Percentiles rank a stretch among this genome's conserved stretches.
phyloP scores from a whole-genome alignment of 1,140 invertebrate species.

The Aporrectodea caliginosa region DNA sequence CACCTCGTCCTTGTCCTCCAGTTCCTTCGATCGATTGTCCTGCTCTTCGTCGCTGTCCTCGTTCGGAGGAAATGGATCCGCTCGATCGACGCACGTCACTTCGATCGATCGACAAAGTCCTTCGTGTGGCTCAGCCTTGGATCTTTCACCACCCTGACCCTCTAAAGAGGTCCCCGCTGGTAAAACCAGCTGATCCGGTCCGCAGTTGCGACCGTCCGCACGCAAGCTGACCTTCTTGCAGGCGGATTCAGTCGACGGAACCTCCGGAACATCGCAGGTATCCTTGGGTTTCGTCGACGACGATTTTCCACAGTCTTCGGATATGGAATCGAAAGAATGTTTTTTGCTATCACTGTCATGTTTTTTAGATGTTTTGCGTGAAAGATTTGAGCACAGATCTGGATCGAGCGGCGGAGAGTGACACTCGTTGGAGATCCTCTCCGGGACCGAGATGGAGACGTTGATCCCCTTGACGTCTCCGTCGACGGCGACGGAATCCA shows the following conservation, averaged over 20 bases:
- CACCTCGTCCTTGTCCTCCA: neutral
- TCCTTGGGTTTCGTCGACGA: neutral
- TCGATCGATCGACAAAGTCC: neutral
- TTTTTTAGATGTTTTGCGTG: neutral
- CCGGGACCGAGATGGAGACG: neutral
- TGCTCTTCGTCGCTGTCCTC: neutral
- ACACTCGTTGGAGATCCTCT: neutral
- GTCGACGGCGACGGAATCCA: neutral
- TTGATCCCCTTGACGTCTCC: neutral
- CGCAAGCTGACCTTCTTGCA: no score
- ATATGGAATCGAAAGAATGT: neutral
- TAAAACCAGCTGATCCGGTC: neutral
- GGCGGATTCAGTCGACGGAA: neutral
- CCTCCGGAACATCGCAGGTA: neutral
- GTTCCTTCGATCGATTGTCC: neutral
- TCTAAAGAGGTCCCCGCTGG: no score
- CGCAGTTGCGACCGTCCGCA: neutral
- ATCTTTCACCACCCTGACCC: neutral
- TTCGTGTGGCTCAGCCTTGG: neutral
- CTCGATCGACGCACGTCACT: neutral
- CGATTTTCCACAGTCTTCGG: neutral
- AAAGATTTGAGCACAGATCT: neutral
- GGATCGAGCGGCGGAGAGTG: neutral
- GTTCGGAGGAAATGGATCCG: neutral
- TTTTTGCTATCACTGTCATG: neutral